Conservation (phyloP, 2,888 invertebrate genomes). For the Pedicia rivosa region DNA sequence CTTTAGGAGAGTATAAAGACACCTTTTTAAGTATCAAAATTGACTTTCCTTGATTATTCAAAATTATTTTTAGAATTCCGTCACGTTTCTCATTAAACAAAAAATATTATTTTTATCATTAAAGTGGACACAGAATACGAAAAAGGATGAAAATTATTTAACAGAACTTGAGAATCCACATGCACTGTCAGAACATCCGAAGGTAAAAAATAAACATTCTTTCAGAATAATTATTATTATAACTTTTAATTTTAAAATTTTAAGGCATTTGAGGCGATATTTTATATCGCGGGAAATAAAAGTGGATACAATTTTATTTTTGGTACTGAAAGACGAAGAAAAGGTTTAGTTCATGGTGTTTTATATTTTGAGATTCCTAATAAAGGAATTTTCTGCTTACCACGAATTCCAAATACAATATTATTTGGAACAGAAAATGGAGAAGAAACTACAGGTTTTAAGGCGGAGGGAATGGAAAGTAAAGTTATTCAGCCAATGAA, state of each 20-base stretch:
- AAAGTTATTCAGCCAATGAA: slow-evolving; percentile 55
- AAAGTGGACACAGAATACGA: too few relatives aligned
- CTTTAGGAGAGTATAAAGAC: too few relatives aligned
- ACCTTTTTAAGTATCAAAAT: too few relatives aligned
- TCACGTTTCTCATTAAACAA: too few relatives aligned
- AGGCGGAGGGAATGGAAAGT: slow-evolving; percentile 52
- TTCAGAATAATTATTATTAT: neutral
- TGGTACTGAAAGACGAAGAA: slow-evolving; percentile 47
- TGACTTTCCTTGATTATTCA: too few relatives aligned
- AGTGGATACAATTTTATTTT: slow-evolving; percentile 48
- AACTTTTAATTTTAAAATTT: slow-evolving; percentile 18
- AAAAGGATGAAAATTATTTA: neutral
- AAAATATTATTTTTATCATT: too few relatives aligned
- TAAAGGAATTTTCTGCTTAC: slow-evolving; percentile 49
- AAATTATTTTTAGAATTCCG: too few relatives aligned
- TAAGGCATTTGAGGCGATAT: slow-evolving; percentile 55
- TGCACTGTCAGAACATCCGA: neutral
- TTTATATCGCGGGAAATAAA: slow-evolving; percentile 49
- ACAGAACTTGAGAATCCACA: neutral
- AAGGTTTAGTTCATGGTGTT: slow-evolving; percentile 48
- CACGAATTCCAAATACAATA: slow-evolving; percentile 52
- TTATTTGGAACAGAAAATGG: slow-evolving; percentile 32
- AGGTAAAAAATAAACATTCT: neutral
- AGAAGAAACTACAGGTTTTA: slow-evolving; percentile 37
- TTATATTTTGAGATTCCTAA: slow-evolving; percentile 52